Percentiles rank a stretch among this genome's conserved stretches.
Evolutionary conservation across 2,797 vertebrate species (phyloP).

Genomic region (Gymnoscopelus braueri): DNA sequence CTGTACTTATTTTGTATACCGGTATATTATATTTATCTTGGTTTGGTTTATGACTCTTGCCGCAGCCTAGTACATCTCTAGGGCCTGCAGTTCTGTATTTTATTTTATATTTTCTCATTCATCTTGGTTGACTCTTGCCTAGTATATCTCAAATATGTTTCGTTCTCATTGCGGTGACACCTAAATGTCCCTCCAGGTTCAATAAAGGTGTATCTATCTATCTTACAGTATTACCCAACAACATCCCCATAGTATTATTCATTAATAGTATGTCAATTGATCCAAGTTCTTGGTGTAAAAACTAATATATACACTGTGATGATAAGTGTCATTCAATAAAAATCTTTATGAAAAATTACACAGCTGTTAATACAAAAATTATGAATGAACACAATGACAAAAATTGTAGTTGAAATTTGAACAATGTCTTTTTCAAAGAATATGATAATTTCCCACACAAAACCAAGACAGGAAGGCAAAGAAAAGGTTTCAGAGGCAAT

Average conservation of each 20-base stretch:
- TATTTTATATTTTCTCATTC: too few species aligned
- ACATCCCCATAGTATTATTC: neutral
- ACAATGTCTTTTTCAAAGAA: neutral
- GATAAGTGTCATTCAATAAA: neutral
- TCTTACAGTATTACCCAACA: neutral
- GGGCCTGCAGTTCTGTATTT: too few species aligned
- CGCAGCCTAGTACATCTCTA: too few species aligned
- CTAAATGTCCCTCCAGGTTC: neutral
- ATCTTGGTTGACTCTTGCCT: too few species aligned
- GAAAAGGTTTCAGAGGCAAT: constrained; percentile 32
- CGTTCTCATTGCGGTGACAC: too few species aligned
- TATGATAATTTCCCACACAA: constrained; percentile 35
- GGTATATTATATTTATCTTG: too few species aligned
- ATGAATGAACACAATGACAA: constrained; percentile 51
- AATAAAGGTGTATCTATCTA: neutral
- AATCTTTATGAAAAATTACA: constrained; percentile 50
- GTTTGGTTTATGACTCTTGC: too few species aligned
- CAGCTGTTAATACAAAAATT: constrained; percentile 68
- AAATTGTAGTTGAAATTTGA: constrained; percentile 40
- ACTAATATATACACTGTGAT: too few species aligned
- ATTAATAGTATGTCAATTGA: neutral
- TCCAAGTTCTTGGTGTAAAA: too few species aligned
- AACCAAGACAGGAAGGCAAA: constrained; percentile 35
- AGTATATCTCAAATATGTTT: too few species aligned
- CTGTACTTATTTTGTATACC: too few species aligned